Conservation (phyloP, 2,888 invertebrate genomes). For the Hanleya hanleyi region DNA sequence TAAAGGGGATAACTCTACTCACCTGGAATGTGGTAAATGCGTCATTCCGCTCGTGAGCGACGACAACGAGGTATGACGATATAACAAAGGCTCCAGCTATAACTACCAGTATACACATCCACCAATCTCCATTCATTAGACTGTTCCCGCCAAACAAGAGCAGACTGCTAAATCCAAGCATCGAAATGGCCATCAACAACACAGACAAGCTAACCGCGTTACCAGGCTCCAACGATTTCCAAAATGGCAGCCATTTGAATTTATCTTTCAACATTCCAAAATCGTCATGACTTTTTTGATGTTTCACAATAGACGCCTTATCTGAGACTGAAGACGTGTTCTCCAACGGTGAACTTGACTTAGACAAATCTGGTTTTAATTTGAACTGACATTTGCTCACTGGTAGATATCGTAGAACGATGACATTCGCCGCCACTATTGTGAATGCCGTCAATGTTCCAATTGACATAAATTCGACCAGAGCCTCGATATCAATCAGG, state of each 20-base stretch:
- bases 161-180: conserved; percentile 73
- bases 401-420: conserved; percentile 85
- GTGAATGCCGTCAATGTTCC: conserved; percentile 95
- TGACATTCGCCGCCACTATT: conserved; percentile 92
- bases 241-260: conserved; percentile 84
- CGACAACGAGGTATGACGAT: conserved; percentile 64
- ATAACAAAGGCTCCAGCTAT: conserved; percentile 61
- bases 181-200: conserved; percentile 77
- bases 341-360: conserved; percentile 20
- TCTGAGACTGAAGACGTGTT: conserved; percentile 48
- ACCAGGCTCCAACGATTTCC: conserved; percentile 85
- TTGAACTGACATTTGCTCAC: conserved; percentile 67
- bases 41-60: conserved; percentile 72
- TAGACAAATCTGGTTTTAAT: conserved; percentile 59
- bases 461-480: conserved; percentile 96
- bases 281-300: conserved; percentile 73
- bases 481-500: conserved; percentile 88
- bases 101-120: conserved; percentile 79
- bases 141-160: conserved; percentile 77
- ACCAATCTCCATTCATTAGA: conserved; percentile 78
- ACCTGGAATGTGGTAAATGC: conserved; percentile 72
- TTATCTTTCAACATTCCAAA: conserved; percentile 83
- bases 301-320: conserved; percentile 47
- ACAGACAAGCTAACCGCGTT: conserved; percentile 81
- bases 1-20: conserved; percentile 13